Base-by-base conservation (phyloP, 2,888 invertebrate genomes). In the Allacma fusca region DNA sequence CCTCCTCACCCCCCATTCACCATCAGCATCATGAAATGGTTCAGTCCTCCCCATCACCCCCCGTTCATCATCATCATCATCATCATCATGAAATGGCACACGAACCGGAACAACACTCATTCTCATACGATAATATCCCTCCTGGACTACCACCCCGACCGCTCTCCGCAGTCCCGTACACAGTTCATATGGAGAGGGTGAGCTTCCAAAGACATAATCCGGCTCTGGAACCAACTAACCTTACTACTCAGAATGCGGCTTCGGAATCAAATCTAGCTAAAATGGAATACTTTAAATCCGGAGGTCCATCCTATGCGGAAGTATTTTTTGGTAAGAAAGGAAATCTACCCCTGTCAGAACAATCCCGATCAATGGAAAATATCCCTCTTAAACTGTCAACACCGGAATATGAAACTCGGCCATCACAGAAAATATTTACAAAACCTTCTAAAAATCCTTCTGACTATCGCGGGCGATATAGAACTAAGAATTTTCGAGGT, bases 231-330 rank as follows among this genome's bases (percentile, higher is more conserved):
- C 26, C 24, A 12, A 24, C 24, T 62, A 26, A 26, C 16, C 26
- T 67, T 13, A 29, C 34, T 2, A n/a, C 29, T 29, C 28, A 67
- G n/a, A 65, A 44, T 74, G 74, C 74, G 13, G 34, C 74, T 26
- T 74, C 74, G 5, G 65, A 65, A 44, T 74, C 74, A 0, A 74
- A 74, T 74, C 64, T 74, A 21, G 7, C 72, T 7, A 28, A 1
- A 28, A 0, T 69, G n/a, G 65, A 29, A 16, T 1, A 43, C 57
- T 70, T 81, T n/a, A 67, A 80, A 79, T 81, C 76, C 67, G 77
- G 78, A 24, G 81, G 81, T 65, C 82, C 80, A 28, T 81, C 81
- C 64, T 83, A 83, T 74, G 83, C 83, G 7, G 81, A 83, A 77
- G 81, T 82, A 44, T 82, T 83, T 73, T 82, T 83, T 68, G 81